These are phyloP conservation scores for Nyctibius bracteatus DNA, from an alignment of 2,113 vertebrate genomes.

Conservation along the genomic window DNA sequence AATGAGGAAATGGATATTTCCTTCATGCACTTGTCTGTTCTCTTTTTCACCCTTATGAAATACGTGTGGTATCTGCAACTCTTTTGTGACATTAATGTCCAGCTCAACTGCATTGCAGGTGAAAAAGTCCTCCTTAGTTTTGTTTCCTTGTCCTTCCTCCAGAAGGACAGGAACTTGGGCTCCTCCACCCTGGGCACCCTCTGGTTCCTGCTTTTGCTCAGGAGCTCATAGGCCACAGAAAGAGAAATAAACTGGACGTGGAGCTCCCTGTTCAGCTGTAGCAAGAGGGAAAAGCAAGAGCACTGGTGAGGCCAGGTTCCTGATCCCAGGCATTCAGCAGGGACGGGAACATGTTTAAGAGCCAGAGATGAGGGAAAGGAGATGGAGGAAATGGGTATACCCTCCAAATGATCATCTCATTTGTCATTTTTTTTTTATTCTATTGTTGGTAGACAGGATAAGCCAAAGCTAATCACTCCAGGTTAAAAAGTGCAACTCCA, in stretches of 20 bases:
- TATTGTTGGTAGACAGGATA: background rate
- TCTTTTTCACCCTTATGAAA: background rate
- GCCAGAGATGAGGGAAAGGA: background rate
- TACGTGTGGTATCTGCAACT: background rate
- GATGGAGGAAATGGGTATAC: background rate
- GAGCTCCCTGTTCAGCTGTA: background rate
- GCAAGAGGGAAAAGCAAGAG: background rate
- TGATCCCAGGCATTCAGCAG: background rate
- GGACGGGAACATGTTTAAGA: background rate
- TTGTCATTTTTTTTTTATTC: background rate
- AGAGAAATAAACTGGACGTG: background rate
- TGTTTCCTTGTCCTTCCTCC: background rate
- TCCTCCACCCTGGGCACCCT: background rate
- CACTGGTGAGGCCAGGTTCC: background rate
- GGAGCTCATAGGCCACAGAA: background rate
- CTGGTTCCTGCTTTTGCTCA: background rate
- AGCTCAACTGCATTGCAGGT: background rate
- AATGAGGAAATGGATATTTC: background rate
- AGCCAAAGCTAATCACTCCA: background rate
- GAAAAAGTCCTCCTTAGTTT: background rate
- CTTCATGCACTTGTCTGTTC: background rate
- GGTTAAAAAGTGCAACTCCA: no score
- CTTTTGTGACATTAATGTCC: background rate
- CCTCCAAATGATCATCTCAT: accelerated
- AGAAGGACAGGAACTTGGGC: background rate